Conservation (phyloP, 2,888 invertebrate genomes). For the Diaperis boleti region DNA sequence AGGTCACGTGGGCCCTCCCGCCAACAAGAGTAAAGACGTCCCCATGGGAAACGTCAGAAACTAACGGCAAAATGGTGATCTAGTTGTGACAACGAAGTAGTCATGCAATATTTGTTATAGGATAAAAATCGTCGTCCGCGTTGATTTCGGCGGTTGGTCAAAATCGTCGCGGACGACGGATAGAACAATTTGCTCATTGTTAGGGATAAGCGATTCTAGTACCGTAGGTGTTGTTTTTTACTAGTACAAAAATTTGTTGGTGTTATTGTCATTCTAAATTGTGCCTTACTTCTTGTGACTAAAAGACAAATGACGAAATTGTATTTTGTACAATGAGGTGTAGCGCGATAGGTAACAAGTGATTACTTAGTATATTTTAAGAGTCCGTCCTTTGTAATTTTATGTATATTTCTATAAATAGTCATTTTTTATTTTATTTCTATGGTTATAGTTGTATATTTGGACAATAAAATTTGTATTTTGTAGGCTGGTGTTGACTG, state of each 20-base stretch:
- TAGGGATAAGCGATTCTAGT: constrained; percentile 27
- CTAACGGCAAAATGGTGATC: constrained; percentile 41
- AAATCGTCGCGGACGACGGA: too few species aligned
- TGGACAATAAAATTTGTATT: constrained; percentile 40
- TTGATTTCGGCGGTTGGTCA: too few species aligned
- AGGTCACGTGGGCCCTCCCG: constrained; percentile 60
- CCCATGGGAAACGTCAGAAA: constrained; percentile 58
- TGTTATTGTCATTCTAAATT: constrained; percentile 32
- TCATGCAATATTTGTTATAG: constrained; percentile 30
- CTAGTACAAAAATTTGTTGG: constrained; percentile 37
- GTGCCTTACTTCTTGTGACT: constrained; percentile 30
- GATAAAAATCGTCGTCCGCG: too few species aligned
- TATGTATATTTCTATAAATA: constrained; percentile 34
- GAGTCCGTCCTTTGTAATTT: constrained; percentile 33
- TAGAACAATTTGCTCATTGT: constrained; percentile 39
- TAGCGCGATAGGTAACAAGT: constrained; percentile 22
- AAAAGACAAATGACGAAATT: constrained; percentile 31
- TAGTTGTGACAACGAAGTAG: constrained; percentile 27
- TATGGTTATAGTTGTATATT: constrained; percentile 36
- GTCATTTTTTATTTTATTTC: constrained; percentile 32
- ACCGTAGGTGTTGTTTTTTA: constrained; percentile 25
- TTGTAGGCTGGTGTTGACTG: too few species aligned
- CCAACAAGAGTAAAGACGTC: constrained; percentile 56
- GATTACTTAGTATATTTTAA: constrained; percentile 23
- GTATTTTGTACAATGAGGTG: constrained; percentile 23